A percentile compares a stretch with the other conserved stretches of the same genome.
These are phyloP conservation scores for Pseudorhombus dupliciocellatus DNA, from an alignment of 2,113 vertebrate species.

Conservation along the genomic window DNA sequence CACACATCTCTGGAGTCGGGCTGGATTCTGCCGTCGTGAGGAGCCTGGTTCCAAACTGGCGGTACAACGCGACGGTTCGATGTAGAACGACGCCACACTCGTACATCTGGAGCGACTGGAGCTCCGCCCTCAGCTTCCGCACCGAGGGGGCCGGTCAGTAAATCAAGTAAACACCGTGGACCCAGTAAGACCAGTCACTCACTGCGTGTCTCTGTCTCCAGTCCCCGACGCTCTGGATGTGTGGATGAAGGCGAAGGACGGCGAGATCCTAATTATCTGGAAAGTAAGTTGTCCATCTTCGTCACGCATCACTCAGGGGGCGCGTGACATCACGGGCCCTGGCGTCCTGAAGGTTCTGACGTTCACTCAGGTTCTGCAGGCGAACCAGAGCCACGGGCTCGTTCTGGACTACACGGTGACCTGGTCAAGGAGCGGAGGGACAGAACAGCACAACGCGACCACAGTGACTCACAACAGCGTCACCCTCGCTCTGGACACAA, in stretches of 20 bases:
- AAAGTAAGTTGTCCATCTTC: constrained; percentile 72
- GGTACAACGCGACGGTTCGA: constrained; percentile 36
- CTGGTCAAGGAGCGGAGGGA: constrained; percentile 16
- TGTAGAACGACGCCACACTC: constrained; percentile 64
- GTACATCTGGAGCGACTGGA: constrained; percentile 78
- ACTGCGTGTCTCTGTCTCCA: too few species aligned
- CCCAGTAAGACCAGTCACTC: too few species aligned
- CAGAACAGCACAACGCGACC: neutral
- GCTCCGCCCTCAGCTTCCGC: neutral
- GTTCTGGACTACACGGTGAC: constrained; percentile 65
- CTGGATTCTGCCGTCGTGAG: constrained; percentile 21
- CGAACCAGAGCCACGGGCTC: constrained; percentile 66
- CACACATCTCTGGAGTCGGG: constrained; percentile 16
- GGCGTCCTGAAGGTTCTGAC: too few species aligned
- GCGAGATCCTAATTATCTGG: constrained; percentile 54
- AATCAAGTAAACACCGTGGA: too few species aligned
- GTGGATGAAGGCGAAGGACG: constrained; percentile 65
- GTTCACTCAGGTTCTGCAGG: constrained; percentile 38
- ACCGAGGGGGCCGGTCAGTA: constrained; percentile 73
- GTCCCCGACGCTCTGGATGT: constrained; percentile 76
- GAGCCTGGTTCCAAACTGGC: constrained; percentile 50
- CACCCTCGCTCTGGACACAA: constrained; percentile 14
- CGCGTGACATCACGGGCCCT: neutral
- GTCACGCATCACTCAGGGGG: too few species aligned
- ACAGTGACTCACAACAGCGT: neutral